Conservation (phyloP, 2,888 invertebrate genomes). For the Microplitis manilae region DNA sequence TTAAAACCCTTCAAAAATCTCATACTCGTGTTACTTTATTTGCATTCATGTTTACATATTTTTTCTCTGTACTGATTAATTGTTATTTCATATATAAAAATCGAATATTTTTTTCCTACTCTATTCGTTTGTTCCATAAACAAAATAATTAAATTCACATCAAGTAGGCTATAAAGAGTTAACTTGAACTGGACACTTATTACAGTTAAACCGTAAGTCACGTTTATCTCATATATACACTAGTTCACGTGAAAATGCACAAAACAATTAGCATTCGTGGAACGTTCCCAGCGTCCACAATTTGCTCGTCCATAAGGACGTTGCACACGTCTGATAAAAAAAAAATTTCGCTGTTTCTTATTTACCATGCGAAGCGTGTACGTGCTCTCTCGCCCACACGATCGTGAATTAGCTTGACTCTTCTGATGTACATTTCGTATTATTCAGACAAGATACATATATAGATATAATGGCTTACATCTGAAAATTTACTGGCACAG, state of each 20-base stretch:
- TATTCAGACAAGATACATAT: background rate
- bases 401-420: slow-evolving; percentile 19
- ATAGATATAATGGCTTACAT: background rate
- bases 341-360: slow-evolving; percentile 20
- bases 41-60: slow-evolving; percentile 2
- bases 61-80: background rate
- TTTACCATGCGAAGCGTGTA: slow-evolving; percentile 32
- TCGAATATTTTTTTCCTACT: too few species aligned
- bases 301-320: slow-evolving; percentile 16
- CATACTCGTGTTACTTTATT: slow-evolving; percentile 22
- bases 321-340: slow-evolving; percentile 8
- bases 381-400: slow-evolving; percentile 25
- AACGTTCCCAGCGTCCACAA: slow-evolving; percentile 18
- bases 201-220: slow-evolving; percentile 39
- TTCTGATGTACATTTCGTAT: background rate
- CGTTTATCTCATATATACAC: slow-evolving; percentile 45
- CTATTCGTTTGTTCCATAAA: background rate
- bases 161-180: background rate
- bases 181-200: background rate
- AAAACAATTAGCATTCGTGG: slow-evolving; percentile 24
- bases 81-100: background rate
- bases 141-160: slow-evolving; percentile 5
- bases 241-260: slow-evolving; percentile 23
- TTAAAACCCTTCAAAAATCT: slow-evolving; percentile 15
- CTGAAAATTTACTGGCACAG: background rate